Percentiles rank a stretch among this genome's conserved stretches.
phyloP scores from a whole-genome alignment of 2,888 invertebrate genomes.

The Ornithoptera priamus region DNA sequence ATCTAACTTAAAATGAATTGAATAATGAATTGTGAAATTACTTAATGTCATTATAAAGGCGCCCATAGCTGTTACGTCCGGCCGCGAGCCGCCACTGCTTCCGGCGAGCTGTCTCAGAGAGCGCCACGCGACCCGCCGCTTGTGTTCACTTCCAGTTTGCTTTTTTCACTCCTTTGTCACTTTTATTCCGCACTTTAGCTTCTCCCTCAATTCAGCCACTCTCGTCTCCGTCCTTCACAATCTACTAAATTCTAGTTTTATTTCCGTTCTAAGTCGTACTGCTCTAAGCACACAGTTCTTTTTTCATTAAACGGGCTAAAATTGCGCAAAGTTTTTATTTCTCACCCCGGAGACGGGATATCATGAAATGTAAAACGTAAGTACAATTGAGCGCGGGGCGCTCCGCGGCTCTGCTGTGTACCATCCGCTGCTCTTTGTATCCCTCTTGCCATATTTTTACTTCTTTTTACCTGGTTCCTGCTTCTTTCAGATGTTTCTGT shows the following conservation, averaged over 20 bases:
- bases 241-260: conserved; percentile 41
- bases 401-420: conserved; percentile 55
- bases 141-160: conserved; percentile 41
- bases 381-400: conserved; percentile 70
- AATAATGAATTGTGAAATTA: too few relatives aligned
- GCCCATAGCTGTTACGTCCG: too few relatives aligned
- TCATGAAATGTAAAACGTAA: conserved; percentile 77
- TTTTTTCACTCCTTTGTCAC: conserved; percentile 57
- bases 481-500: conserved; percentile 50
- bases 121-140: conserved; percentile 31
- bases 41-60: too few relatives aligned
- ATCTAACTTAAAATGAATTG: too few relatives aligned
- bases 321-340: conserved; percentile 72
- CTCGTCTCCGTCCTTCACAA: conserved; percentile 65
- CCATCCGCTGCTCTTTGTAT: conserved; percentile 57
- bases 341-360: conserved; percentile 71
- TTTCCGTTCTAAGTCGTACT: conserved; percentile 6
- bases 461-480: conserved; percentile 43
- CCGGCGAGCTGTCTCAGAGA: not conserved
- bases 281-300: not conserved
- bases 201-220: conserved; percentile 75
- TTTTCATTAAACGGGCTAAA: conserved; percentile 3
- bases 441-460: conserved; percentile 44
- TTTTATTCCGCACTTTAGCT: conserved; percentile 76
- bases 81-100: too few relatives aligned